Evolutionary conservation across 2,113 vertebrate species (phyloP), one percentile per base, ranked within the genome.

Genomic region (Ceyx margarethae): DNA sequence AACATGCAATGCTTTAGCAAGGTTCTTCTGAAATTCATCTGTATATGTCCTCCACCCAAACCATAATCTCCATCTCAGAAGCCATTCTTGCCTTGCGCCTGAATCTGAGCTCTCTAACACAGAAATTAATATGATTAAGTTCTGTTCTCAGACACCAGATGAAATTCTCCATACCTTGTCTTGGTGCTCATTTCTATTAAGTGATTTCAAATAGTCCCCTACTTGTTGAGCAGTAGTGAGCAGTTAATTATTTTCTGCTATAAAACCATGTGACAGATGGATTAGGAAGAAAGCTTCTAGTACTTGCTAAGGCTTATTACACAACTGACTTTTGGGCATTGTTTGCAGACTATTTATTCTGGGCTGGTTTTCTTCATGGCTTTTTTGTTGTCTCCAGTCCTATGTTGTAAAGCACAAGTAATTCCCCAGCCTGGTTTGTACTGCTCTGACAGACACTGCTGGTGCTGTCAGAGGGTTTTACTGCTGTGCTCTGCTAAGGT

Each of bases 171-270:
- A 73, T 84, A 45, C 77, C 66, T 81, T 79, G 67, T 80, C 74
- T 61, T 78, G 43, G 78, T 82, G 89, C 78, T 95, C 69, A 19
- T 93, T 94, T 88, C 84, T 81, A 76, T 89, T 84, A 92, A 91
- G 66, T 89, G 83, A 92, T 95, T 94, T 87, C 72, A 80, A 42
- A 96, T 80, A 91, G 85, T 65, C 26, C 21, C 33, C 51, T 89
- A 26, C 64, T 87, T 95, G 87, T 94, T 95, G 83, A 90, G 87
- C 82, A 92, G 56, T 28, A 73, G 56, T 14, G 33, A 85, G 68
- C 71, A 87, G 90, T 95, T 95, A 82, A 95, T 95, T 92, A 90
- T 94, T 96, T 91, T 94, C 94, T 95, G 89, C 73, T 93, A 64
- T 90, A 86, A 95, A 88, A 83, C 21, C 95, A 95, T 73, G 86